Evolutionary conservation across 2,888 invertebrate genomes (phyloP).

Genomic region (Tenthredo scrophulariae): DNA sequence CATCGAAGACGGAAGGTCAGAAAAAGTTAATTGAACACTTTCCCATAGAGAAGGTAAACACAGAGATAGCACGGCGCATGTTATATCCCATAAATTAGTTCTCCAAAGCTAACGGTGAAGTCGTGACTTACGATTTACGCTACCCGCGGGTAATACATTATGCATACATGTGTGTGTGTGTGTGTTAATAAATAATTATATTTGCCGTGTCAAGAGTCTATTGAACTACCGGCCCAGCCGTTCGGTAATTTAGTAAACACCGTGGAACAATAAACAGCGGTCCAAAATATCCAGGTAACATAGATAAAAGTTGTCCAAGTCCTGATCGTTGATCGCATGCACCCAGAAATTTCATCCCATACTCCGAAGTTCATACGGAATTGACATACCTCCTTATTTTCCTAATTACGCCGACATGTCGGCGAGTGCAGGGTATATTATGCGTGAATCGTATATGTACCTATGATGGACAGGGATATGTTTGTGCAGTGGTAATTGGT

Average conservation of each 20-base stretch:
- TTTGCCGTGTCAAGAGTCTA: slow-evolving; percentile 39
- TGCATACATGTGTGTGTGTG: not conserved
- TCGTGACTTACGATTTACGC: slow-evolving; percentile 31
- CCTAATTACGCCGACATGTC: not conserved
- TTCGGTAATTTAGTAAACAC: slow-evolving; percentile 39
- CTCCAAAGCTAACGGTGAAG: slow-evolving; percentile 8
- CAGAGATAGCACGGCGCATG: not conserved
- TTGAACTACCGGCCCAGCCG: not conserved
- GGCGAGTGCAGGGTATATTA: not conserved
- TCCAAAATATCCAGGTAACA: not conserved
- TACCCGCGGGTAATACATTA: slow-evolving; percentile 13
- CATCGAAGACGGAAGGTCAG: not conserved
- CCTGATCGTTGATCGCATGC: not conserved
- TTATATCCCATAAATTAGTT: slow-evolving; percentile 26
- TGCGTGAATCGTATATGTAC: not conserved
- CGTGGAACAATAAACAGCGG: not conserved
- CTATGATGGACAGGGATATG: slow-evolving; percentile 5
- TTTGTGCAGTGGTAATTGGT: slow-evolving; percentile 59
- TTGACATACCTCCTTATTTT: too few species aligned
- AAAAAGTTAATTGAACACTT: slow-evolving; percentile 24
- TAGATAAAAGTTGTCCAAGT: not conserved
- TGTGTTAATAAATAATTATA: slow-evolving; percentile 41
- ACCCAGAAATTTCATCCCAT: not conserved
- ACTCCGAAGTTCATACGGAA: not conserved
- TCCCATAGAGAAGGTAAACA: not conserved